Evolutionary conservation across 2,797 vertebrate genomes (phyloP), one percentile per base, ranked within the genome.

Genomic region (Brotula barbata): DNA sequence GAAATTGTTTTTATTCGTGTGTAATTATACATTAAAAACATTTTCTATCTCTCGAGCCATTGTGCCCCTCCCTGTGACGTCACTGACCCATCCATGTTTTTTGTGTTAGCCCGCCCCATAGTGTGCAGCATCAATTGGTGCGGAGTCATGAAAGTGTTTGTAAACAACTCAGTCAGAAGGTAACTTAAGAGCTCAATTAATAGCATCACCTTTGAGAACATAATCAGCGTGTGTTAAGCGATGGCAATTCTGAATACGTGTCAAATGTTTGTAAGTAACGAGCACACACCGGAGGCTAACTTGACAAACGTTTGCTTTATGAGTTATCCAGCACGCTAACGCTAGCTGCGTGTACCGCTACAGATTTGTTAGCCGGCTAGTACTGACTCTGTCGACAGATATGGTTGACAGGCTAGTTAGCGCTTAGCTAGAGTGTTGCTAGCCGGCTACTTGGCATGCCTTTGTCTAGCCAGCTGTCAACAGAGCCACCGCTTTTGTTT

Each of bases 121-220:
- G 62, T 22, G 75, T 68, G 71, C 15, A 2, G 58, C 46, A 60
- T 65, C 72, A 51, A 52, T 77, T 58, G 75, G 80, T 92, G 90
- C 90, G 86, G 87, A 92, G 88, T 92, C 91, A 90, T 85, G 87
- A 90, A 86, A 87, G 79, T 93, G 91, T 93, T 92, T 92, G 91
- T 93, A 92, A 93, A 93, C 92, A 93, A 88, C 31, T 76, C 85
- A 68, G 42, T 62, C 71, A 78, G 51, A 81, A 83, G 87, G 89
- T 89, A 88, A 89, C 16, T 75, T 53, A 53, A 69, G 70, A 72
- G 68, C 81, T 69, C 62, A 59, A 39, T 58, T 44, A 20, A 22
- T 53, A 36, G 25, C 7, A 11, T 42, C 5, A 22, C 0, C 50
- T 28, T 0, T 31, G 21, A 3, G 7, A 1, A 3, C 1, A 2